Evolutionary conservation across 1,140 invertebrate genomes (phyloP).

Genomic region (Tetramorium simillimum): DNA sequence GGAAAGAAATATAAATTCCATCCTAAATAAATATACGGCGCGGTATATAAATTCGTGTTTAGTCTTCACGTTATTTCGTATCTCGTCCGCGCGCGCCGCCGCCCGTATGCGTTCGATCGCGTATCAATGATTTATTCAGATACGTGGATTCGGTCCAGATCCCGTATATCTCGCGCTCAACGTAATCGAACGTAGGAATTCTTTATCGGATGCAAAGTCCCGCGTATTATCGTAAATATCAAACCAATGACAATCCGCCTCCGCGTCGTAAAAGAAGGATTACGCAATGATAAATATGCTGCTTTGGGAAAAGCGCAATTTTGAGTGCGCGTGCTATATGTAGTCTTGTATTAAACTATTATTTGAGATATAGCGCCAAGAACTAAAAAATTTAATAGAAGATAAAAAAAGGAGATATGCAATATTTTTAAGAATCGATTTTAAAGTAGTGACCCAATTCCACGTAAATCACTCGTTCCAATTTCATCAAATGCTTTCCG

Average conservation of each 20-base stretch:
- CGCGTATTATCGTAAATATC: slow-evolving; percentile 47
- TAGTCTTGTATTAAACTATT: background rate
- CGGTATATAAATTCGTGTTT: slow-evolving; percentile 55
- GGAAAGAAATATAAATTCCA: slow-evolving; percentile 55
- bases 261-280: slow-evolving; percentile 3
- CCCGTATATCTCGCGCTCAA: slow-evolving; percentile 37
- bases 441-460: background rate
- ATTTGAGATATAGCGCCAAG: background rate
- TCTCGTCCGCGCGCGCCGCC: slow-evolving; percentile 27
- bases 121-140: slow-evolving; percentile 48
- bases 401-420: background rate
- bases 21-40: slow-evolving; percentile 56
- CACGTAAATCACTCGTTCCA: background rate
- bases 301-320: background rate
- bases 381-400: background rate
- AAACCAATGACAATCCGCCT: slow-evolving; percentile 18
- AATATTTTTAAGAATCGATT: background rate
- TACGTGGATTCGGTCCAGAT: slow-evolving; percentile 48
- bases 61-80: slow-evolving; percentile 56
- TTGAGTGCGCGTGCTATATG: background rate
- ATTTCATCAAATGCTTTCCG: background rate
- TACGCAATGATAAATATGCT: slow-evolving; percentile 17
- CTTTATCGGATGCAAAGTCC: slow-evolving; percentile 50
- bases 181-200: slow-evolving; percentile 47
- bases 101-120: slow-evolving; percentile 22